Conservation (phyloP, 1,140 invertebrate genomes). For the Halesus radiatus region DNA sequence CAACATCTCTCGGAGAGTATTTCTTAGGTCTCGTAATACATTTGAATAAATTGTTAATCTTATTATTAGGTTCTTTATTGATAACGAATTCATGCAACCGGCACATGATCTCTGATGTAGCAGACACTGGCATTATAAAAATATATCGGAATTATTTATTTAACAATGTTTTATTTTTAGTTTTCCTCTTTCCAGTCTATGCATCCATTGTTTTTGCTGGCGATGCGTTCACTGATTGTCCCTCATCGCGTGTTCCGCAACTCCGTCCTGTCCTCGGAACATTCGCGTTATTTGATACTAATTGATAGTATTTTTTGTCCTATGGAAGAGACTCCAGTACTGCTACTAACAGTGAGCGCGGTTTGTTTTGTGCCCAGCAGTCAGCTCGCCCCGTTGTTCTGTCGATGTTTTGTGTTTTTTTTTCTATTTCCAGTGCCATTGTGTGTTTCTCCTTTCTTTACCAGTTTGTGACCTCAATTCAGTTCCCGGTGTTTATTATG, state of each 20-base stretch:
- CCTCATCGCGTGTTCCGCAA: background rate
- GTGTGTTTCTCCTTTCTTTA: background rate
- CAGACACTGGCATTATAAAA: too few species aligned
- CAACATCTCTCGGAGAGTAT: too few species aligned
- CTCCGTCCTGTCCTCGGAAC: conserved; percentile 3
- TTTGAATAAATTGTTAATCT: too few species aligned
- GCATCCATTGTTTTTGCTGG: too few species aligned
- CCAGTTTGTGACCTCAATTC: conserved; percentile 2
- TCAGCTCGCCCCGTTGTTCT: background rate
- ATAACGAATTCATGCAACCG: too few species aligned
- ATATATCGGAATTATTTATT: too few species aligned
- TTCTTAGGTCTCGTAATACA: too few species aligned
- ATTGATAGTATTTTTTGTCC: background rate
- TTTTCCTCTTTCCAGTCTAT: too few species aligned
- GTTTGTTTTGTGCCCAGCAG: conserved; percentile 13
- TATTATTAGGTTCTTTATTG: too few species aligned
- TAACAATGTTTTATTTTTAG: too few species aligned
- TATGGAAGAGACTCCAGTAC: background rate
- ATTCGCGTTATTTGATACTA: conserved; percentile 25
- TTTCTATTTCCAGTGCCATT: background rate
- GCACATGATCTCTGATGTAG: too few species aligned
- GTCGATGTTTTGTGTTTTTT: background rate
- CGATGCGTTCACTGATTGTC: background rate
- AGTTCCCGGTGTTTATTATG: background rate
- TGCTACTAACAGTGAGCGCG: background rate